Conservation (phyloP, 1,140 invertebrate genomes). For the Cotesia vestalis region DNA sequence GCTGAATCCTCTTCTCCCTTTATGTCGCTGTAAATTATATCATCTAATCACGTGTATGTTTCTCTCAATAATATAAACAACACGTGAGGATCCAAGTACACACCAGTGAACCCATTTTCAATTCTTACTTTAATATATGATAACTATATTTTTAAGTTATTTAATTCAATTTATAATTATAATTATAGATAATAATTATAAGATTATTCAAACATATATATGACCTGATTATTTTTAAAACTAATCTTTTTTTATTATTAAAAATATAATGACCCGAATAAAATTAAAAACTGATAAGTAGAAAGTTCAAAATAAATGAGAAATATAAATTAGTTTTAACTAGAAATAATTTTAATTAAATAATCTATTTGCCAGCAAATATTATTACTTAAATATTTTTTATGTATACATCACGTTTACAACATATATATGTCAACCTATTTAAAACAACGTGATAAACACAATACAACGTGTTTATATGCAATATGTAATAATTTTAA, state of each 20-base stretch:
- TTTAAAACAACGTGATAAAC: no score
- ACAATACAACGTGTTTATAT: background rate
- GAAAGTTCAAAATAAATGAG: background rate
- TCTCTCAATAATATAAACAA: slow-evolving; percentile 46
- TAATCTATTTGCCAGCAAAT: no score
- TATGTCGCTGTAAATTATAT: background rate
- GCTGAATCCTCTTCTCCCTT: slow-evolving; percentile 22
- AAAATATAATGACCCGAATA: background rate
- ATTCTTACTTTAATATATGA: background rate
- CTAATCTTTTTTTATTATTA: background rate
- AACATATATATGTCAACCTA: no score
- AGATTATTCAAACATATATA: no score
- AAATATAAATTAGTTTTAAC: slow-evolving; percentile 11
- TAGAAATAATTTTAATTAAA: slow-evolving; percentile 9
- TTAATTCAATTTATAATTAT: no score
- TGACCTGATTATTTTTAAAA: background rate
- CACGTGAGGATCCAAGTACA: slow-evolving; percentile 49
- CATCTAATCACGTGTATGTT: slow-evolving; percentile 36
- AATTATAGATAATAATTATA: no score
- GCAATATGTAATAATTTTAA: background rate
- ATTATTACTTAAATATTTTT: no score
- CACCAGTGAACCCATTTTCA: background rate
- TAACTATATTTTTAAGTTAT: no score
- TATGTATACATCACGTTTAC: no score
- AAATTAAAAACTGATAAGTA: slow-evolving; percentile 23